These are phyloP conservation scores for Ceratothoa steindachneri DNA, from an alignment of 2,888 invertebrate species.

Conservation along the genomic window DNA sequence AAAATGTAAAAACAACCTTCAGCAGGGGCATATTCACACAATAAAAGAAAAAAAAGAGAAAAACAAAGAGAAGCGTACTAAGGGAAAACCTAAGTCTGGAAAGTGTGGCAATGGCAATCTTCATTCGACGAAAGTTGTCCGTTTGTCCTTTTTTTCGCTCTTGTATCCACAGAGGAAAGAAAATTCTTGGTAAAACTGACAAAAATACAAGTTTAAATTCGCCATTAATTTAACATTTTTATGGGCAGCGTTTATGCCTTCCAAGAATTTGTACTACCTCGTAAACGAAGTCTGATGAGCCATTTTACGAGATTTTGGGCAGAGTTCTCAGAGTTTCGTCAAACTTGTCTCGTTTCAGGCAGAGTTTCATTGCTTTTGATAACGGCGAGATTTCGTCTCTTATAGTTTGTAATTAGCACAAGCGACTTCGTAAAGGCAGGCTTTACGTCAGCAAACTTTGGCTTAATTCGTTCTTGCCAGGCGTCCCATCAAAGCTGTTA, in stretches of 20 bases:
- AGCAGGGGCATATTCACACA: too few relatives aligned
- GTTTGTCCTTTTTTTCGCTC: too few relatives aligned
- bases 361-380: conserved; percentile 4
- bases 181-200: too few relatives aligned
- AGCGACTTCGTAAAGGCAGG: not conserved
- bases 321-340: not conserved
- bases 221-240: conserved; percentile 15
- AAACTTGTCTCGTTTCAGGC: conserved; percentile 8
- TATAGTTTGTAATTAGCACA: conserved; percentile 11
- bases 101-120: too few relatives aligned
- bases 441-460: not conserved
- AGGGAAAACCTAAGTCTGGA: too few relatives aligned
- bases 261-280: conserved; percentile 10
- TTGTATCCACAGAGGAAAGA: too few relatives aligned
- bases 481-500: not conserved
- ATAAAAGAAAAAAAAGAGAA: too few relatives aligned
- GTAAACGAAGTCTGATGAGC: conserved; percentile 1
- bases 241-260: conserved; percentile 12
- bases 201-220: conserved; percentile 7
- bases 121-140: too few relatives aligned
- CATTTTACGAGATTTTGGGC: conserved; percentile 11
- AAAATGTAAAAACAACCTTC: too few relatives aligned
- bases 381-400: conserved; percentile 4
- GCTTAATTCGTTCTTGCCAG: not conserved
- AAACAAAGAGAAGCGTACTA: too few relatives aligned